phyloP scores from a whole-genome alignment of 2,888 invertebrate species.

The Dryomyza anilis region DNA sequence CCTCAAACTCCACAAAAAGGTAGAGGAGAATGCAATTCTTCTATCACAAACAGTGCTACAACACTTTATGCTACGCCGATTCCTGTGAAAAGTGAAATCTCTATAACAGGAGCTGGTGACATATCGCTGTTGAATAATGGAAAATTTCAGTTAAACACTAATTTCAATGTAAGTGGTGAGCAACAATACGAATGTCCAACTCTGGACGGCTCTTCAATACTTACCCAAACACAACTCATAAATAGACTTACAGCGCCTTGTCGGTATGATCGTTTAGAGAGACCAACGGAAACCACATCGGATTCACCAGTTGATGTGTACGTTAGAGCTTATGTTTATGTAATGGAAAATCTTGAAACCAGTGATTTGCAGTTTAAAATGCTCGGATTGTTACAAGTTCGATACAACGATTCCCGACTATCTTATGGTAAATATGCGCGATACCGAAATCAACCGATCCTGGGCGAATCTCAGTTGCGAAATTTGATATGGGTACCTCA shows the following conservation, averaged over 20 bases:
- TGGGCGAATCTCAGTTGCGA: slow-evolving; percentile 73
- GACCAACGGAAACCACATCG: slow-evolving; percentile 64
- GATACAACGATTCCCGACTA: slow-evolving; percentile 76
- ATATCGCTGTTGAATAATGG: too few relatives aligned
- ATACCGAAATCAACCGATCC: slow-evolving; percentile 68
- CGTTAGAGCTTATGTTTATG: slow-evolving; percentile 79
- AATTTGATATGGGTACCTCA: slow-evolving; percentile 83
- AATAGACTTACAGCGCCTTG: slow-evolving; percentile 74
- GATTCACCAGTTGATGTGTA: slow-evolving; percentile 73
- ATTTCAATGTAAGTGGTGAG: too few relatives aligned
- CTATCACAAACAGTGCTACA: too few relatives aligned
- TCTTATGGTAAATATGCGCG: slow-evolving; percentile 73
- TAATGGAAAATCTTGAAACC: slow-evolving; percentile 82
- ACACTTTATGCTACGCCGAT: too few relatives aligned
- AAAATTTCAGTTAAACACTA: too few relatives aligned
- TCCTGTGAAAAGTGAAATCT: too few relatives aligned
- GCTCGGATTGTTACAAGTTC: slow-evolving; percentile 78
- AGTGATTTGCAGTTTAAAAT: slow-evolving; percentile 86
- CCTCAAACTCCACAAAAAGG: too few relatives aligned
- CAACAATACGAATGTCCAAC: slow-evolving; percentile 63
- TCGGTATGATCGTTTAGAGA: slow-evolving; percentile 75
- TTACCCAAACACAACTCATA: slow-evolving; percentile 77
- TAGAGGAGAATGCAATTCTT: too few relatives aligned
- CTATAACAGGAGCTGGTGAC: too few relatives aligned
- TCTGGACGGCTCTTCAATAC: slow-evolving; percentile 64